Base-by-base conservation (phyloP, 2,888 invertebrate genomes). In the Cremastinae sp. region DNA sequence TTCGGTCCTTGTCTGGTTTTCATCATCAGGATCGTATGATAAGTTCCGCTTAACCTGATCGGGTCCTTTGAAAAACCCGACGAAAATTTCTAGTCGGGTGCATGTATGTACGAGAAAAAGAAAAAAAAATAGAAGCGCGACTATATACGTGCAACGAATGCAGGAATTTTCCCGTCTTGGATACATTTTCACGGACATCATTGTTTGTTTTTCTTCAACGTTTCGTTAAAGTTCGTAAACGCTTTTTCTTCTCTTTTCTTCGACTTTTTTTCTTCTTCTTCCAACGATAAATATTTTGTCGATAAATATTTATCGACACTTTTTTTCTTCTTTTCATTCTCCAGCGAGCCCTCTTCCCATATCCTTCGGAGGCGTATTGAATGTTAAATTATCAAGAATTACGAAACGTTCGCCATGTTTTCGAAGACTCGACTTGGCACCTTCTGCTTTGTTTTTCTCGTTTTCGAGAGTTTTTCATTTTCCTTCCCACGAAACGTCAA, bases 261-360 rank as follows among this genome's bases (percentile, higher is more conserved):
- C 9, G 10, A 5, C 16, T 28, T 43, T 14, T n/a, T 9, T 45
- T 55, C 39, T 18, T 16, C 16, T 47, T n/a, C 37, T 16, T 55
- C 62, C n/a, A n/a, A n/a, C n/a, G n/a, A n/a, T n/a, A n/a, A n/a
- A n/a, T 28, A 55, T 22, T 41, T 68, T 56, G 68, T 41, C 20
- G 49, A 68, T 74, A 56, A 74, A 74, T 62, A 62, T 74, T 74
- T 62, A 62, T 68, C 62, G 39, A 49, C 61, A 56, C 56, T 55
- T 68, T 49, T 61, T 53, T 61, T 37, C 20, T 10, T 61, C 35
- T 47, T 16, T 22, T 10, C 10, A 10, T 8, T n/a, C 22, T 5
- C 22, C 1, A 8, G 7, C 1, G 10, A 10, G 10, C 51, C 22
- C 35, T 14, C 2, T n/a, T n/a, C n/a, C n/a, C n/a, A n/a, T n/a